Percentiles rank a stretch among this genome's conserved stretches.
These are phyloP conservation scores for Callocephalon fimbriatum DNA, from an alignment of 2,113 vertebrate species.

Conservation along the genomic window DNA sequence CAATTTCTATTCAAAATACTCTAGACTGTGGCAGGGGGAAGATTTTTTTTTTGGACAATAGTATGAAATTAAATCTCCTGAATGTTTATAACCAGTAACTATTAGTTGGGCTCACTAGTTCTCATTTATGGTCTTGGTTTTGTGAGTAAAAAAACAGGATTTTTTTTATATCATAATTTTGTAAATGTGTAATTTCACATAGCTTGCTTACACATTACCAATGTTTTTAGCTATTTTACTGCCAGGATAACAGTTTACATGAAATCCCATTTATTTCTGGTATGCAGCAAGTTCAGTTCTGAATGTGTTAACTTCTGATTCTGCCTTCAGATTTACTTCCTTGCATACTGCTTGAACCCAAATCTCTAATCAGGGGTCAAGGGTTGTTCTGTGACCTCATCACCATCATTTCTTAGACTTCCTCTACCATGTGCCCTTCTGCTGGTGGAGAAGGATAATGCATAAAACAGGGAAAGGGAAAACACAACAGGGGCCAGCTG, in stretches of 20 bases:
- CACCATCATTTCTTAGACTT: background rate
- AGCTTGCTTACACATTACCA: background rate
- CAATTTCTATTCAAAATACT: background rate
- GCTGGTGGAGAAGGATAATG: background rate
- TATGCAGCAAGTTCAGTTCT: background rate
- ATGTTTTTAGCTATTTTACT: background rate
- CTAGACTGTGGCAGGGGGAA: background rate
- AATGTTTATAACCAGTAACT: background rate
- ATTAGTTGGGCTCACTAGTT: background rate
- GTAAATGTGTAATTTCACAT: background rate
- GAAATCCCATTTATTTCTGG: background rate
- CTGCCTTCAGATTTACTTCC: background rate
- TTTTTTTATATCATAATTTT: background rate
- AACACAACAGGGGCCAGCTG: background rate
- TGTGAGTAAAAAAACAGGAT: background rate
- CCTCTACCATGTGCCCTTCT: background rate
- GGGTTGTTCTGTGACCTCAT: background rate
- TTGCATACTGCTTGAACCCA: background rate
- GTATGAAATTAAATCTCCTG: background rate
- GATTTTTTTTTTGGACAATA: background rate
- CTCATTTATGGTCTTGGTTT: background rate
- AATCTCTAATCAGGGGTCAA: background rate
- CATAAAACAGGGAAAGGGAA: background rate
- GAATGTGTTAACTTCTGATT: background rate
- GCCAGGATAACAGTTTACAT: background rate